A percentile compares a stretch with the other conserved stretches of the same genome.
Evolutionary conservation across 1,140 invertebrate species (phyloP).

Genomic region (Neelides sp.): DNA sequence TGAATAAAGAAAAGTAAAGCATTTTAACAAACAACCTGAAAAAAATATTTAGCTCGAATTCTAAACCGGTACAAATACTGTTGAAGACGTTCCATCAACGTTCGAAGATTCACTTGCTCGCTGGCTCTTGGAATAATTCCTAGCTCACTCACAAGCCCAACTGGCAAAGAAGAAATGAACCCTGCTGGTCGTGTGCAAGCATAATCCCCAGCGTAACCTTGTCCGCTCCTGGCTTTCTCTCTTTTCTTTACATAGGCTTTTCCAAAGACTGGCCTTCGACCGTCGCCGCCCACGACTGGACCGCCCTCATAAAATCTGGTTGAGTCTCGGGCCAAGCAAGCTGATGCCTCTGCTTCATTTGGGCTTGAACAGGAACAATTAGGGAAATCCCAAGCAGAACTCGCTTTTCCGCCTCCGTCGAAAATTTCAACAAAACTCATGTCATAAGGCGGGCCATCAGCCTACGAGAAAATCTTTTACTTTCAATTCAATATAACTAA

Average conservation of each 20-base stretch:
- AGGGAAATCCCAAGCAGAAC: constrained; percentile 22
- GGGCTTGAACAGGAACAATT: constrained; percentile 25
- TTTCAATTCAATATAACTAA: neutral
- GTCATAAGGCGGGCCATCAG: constrained; percentile 20
- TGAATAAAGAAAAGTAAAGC: neutral
- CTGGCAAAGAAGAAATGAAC: constrained; percentile 12
- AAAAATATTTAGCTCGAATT: constrained; percentile 26
- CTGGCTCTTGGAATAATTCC: constrained; percentile 15
- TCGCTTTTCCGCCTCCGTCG: constrained; percentile 20
- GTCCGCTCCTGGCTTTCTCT: neutral
- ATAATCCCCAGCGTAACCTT: neutral
- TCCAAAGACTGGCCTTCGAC: constrained; percentile 20
- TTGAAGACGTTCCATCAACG: constrained; percentile 27
- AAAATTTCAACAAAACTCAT: neutral
- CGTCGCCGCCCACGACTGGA: constrained; percentile 20
- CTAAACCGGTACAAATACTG: constrained; percentile 26
- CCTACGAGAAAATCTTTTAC: constrained; percentile 11
- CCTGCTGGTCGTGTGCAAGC: constrained; percentile 16
- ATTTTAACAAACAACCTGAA: constrained; percentile 14
- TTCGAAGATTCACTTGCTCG: constrained; percentile 20
- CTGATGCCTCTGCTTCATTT: constrained; percentile 19
- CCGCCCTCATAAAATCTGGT: constrained; percentile 26
- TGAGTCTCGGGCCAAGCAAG: constrained; percentile 19
- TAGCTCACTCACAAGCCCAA: constrained; percentile 4
- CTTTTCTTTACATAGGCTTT: constrained; percentile 19